Conservation (phyloP, 2,888 invertebrate genomes). For the Harmothoe impar region DNA sequence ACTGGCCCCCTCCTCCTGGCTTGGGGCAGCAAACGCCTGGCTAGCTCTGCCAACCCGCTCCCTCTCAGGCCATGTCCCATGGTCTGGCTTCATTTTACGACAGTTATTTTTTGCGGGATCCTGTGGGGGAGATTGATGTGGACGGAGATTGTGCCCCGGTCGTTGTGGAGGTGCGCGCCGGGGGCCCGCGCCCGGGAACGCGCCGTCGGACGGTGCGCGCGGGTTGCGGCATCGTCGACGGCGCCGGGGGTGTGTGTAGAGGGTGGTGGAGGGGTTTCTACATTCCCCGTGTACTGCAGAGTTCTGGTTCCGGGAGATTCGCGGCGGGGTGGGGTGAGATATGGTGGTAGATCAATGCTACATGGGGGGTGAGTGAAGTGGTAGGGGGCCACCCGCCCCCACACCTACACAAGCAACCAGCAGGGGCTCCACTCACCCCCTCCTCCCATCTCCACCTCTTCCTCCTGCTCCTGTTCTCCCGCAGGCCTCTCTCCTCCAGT, state of each 20-base stretch:
- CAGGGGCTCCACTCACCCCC: background rate
- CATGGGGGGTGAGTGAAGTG: conserved; percentile 46
- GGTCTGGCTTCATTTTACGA: conserved; percentile 29
- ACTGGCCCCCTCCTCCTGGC: background rate
- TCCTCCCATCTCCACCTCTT: background rate
- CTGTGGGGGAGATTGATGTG: background rate
- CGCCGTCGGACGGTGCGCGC: background rate
- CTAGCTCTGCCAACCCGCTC: background rate
- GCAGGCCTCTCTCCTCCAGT: background rate
- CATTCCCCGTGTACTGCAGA: background rate
- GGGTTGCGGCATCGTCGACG: background rate
- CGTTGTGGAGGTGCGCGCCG: conserved; percentile 20
- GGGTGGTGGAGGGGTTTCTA: background rate
- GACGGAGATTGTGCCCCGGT: conserved; percentile 6
- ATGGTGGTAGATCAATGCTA: conserved; percentile 38
- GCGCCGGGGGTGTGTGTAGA: background rate
- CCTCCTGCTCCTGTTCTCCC: background rate
- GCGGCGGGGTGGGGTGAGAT: background rate
- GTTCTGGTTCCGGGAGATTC: conserved; percentile 29
- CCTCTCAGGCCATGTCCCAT: background rate
- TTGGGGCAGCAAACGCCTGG: background rate
- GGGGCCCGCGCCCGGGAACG: background rate
- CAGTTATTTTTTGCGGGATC: conserved; percentile 9
- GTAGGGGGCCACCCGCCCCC: conserved; percentile 36
- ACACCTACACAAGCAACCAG: conserved; percentile 25